A percentile compares a stretch with the other conserved stretches of the same genome.
Conservation (phyloP, 2,797 vertebrate genomes). For the Pterois miles region DNA sequence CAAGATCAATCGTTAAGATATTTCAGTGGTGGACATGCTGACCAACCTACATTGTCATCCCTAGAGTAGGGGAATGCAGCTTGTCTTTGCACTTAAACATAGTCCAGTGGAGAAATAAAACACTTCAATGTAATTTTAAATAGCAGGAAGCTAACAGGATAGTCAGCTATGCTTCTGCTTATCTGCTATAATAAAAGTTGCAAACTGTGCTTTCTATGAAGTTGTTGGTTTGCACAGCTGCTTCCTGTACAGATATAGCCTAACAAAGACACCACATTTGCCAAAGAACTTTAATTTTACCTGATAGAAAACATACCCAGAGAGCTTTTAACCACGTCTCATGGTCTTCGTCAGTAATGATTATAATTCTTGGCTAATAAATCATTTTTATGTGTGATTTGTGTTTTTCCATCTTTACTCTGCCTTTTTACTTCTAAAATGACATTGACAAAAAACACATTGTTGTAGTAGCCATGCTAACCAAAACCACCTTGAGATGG, state of each 20-base stretch:
- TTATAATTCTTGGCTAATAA: background rate
- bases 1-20: no score
- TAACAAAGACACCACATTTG: background rate
- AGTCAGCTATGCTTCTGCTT: background rate
- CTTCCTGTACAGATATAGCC: background rate
- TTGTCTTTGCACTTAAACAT: background rate
- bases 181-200: background rate
- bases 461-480: background rate
- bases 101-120: background rate
- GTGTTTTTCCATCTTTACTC: background rate
- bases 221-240: background rate
- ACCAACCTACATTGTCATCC: background rate
- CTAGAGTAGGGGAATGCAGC: background rate
- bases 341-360: background rate
- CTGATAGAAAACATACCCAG: background rate
- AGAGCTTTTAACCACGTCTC: background rate
- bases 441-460: background rate
- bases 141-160: background rate
- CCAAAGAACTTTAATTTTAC: background rate
- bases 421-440: background rate
- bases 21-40: no score
- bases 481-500: conserved; percentile 17
- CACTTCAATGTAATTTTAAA: no score
- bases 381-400: background rate
- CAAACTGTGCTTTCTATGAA: background rate